Evolutionary conservation across 2,888 invertebrate genomes (phyloP), one percentile per base, ranked within the genome.

Genomic region (Andrena camellia): DNA sequence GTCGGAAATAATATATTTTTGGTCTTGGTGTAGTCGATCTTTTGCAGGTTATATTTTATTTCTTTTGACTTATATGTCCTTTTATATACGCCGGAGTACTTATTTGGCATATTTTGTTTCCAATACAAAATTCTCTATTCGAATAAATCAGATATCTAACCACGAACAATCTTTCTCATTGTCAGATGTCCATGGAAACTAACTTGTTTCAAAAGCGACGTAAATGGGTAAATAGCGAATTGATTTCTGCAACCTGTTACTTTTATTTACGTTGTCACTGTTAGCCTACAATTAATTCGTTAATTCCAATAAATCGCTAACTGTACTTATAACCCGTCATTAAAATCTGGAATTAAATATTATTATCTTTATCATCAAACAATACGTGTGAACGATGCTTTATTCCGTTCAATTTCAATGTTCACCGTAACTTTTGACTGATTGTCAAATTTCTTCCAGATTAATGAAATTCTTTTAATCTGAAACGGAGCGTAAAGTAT

Each of bases 21-120:
- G 13, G 35, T 29, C 17, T 35, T 23, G 42, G 20, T 13, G 23
- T 33, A 23, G 23, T 60, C 29, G 13, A 5, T 5, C 2, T 17
- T n/a, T 73, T 69, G 23, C 42, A 83, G 83, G 83, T 83, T 83
- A 82, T 77, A 62, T 72, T 82, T 81, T 70, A 71, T 63, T 54
- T 62, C 60, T 29, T 52, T 68, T 50, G 35, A 29, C n/a, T 52
- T 62, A 29, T 26, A 23, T 50, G 20, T 42, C 42, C 62, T 52
- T 70, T 70, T 67, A 10, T 52, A 54, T 17, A 59, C 2, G 17
- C 23, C 10, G 26, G n/a, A 68, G n/a, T 63, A 26, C 35, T 67
- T 48, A 31, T 5, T 42, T 4, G 4, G 20, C 35, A 29, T 63
- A 68, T 63, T 68, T 57, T 72, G 63, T 79, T 68, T 79, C 72